phyloP scores from a whole-genome alignment of 1,140 invertebrate genomes.

The Drosophila hydei region DNA sequence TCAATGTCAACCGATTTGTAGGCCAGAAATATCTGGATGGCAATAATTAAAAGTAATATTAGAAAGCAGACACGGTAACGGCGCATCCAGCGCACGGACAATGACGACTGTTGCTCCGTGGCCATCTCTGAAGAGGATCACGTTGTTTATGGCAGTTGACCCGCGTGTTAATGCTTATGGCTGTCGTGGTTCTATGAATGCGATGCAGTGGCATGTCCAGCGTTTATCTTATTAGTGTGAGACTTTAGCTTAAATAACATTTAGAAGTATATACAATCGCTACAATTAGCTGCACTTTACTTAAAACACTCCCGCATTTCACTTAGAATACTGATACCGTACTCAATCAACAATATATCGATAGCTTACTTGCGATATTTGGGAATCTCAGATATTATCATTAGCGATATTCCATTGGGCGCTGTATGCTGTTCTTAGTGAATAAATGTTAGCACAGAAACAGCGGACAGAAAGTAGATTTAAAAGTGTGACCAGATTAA shows the following conservation, averaged over 20 bases:
- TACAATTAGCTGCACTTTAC: slow-evolving; percentile 41
- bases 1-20: slow-evolving; percentile 80
- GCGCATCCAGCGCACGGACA: slow-evolving; percentile 80
- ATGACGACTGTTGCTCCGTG: slow-evolving; percentile 47
- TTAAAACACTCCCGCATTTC: slow-evolving; percentile 25
- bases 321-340: slow-evolving; percentile 13
- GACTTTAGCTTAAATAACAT: slow-evolving; percentile 34
- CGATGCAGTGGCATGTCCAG: slow-evolving; percentile 59
- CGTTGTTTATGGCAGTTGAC: slow-evolving; percentile 25
- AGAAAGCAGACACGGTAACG: slow-evolving; percentile 84
- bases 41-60: slow-evolving; percentile 83
- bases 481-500: not conserved
- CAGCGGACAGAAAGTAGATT: not conserved
- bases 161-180: slow-evolving; percentile 25
- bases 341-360: not conserved
- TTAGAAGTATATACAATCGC: slow-evolving; percentile 30
- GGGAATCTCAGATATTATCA: not conserved
- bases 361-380: slow-evolving; percentile 1
- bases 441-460: not conserved
- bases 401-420: slow-evolving; percentile 17
- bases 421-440: not conserved
- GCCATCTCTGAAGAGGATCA: slow-evolving; percentile 25
- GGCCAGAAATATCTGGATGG: slow-evolving; percentile 85
- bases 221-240: slow-evolving; percentile 13
- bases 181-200: slow-evolving; percentile 20